Evolutionary conservation across 2,113 vertebrate species (phyloP).

Genomic region (Etia nguti): DNA sequence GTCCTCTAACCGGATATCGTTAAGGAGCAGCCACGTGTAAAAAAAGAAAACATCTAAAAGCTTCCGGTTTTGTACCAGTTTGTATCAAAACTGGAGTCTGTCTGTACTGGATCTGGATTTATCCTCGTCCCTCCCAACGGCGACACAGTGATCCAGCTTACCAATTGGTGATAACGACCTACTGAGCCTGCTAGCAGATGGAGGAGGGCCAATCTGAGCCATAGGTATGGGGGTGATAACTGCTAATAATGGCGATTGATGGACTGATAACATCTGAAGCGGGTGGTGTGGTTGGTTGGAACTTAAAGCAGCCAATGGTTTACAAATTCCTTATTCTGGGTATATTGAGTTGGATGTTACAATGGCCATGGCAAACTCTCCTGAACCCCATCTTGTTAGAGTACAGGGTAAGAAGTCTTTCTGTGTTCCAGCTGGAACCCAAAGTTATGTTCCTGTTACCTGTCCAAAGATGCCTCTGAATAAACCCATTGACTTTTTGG

Average conservation of each 20-base stretch:
- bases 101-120: too few species aligned
- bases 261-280: too few species aligned
- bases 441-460: not conserved
- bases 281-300: not conserved
- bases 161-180: fast-evolving
- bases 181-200: too few species aligned
- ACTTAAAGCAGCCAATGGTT: not conserved
- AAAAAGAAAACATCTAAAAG: too few species aligned
- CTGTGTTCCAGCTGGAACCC: not conserved
- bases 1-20: fast-evolving
- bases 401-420: not conserved
- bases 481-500: not conserved
- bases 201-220: too few species aligned
- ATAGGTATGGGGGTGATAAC: too few species aligned
- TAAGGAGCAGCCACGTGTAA: too few species aligned
- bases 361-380: too few species aligned
- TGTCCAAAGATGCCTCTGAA: not conserved
- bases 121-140: too few species aligned
- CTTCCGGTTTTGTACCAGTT: too few species aligned
- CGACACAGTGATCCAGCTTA: fast-evolving
- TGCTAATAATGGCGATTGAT: fast-evolving
- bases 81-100: too few species aligned
- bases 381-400: not conserved
- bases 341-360: not conserved
- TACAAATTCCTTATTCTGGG: not conserved